phyloP scores from a whole-genome alignment of 2,888 invertebrate genomes.

The Ectemnius lituratus region DNA sequence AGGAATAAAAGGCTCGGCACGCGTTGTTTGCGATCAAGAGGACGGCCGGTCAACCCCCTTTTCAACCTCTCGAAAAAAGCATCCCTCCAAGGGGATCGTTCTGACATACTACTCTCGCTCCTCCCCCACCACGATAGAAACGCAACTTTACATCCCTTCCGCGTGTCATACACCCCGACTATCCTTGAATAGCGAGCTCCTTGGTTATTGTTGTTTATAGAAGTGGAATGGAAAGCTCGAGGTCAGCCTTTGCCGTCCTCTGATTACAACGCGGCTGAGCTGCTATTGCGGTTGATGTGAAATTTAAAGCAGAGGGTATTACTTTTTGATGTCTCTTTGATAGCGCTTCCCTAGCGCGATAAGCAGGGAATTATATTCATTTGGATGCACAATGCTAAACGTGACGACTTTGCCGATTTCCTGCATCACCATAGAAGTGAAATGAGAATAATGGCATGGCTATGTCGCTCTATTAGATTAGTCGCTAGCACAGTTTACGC shows the following conservation, averaged over 20 bases:
- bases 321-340: no score
- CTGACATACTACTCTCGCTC: constrained; percentile 13
- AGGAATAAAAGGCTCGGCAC: constrained; percentile 29
- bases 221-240: background rate
- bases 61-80: constrained; percentile 18
- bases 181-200: no score
- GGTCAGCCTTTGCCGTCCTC: background rate
- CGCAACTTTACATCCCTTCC: background rate
- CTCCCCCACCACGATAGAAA: background rate
- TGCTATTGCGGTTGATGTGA: no score
- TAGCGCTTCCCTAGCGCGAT: no score
- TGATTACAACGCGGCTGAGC: background rate
- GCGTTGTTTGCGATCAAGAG: constrained; percentile 36
- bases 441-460: constrained; percentile 52
- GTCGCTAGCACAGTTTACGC: constrained; percentile 43
- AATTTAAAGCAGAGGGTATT: no score
- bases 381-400: no score
- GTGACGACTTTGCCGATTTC: constrained; percentile 38
- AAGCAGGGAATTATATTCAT: no score
- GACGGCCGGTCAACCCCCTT: constrained; percentile 24
- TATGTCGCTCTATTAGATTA: constrained; percentile 58
- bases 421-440: constrained; percentile 27
- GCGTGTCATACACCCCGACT: no score
- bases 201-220: no score
- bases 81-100: constrained; percentile 20